phyloP scores from a whole-genome alignment of 2,113 vertebrate genomes.

The Gallinago jamesoni region DNA sequence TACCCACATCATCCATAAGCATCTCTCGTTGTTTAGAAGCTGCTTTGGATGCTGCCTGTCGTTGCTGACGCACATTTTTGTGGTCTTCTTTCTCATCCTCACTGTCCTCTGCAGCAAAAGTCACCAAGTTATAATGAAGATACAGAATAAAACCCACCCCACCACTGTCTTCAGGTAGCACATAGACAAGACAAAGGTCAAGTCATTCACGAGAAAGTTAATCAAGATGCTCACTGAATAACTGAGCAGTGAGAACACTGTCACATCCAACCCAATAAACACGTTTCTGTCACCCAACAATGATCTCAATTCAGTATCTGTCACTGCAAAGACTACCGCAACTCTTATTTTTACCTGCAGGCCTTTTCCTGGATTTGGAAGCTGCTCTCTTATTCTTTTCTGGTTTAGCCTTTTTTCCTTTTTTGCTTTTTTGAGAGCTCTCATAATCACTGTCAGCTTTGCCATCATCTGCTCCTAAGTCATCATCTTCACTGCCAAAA shows the following conservation, averaged over 20 bases:
- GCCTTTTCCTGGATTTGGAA: slow-evolving; percentile 85
- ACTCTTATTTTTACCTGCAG: slow-evolving; percentile 71
- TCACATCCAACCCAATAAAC: background rate
- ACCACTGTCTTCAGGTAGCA: background rate
- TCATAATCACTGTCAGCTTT: slow-evolving; percentile 88
- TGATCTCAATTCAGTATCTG: background rate
- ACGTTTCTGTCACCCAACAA: background rate
- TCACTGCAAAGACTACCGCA: background rate
- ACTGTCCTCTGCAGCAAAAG: slow-evolving; percentile 85
- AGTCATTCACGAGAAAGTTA: rapidly evolving
- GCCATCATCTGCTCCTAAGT: slow-evolving; percentile 76
- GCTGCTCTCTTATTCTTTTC: slow-evolving; percentile 82
- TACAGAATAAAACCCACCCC: background rate
- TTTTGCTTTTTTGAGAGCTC: slow-evolving; percentile 86
- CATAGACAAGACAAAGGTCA: background rate
- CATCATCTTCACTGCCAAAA: slow-evolving; percentile 87
- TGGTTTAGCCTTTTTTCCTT: slow-evolving; percentile 83
- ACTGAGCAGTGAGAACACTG: background rate
- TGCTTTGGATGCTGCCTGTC: slow-evolving; percentile 96
- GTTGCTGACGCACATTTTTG: slow-evolving; percentile 92
- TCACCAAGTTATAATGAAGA: background rate
- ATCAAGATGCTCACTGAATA: background rate
- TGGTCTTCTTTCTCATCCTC: slow-evolving; percentile 94
- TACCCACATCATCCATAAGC: slow-evolving; percentile 92
- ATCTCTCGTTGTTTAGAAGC: slow-evolving; percentile 98